A percentile compares a stretch with the other conserved stretches of the same genome.
These are phyloP conservation scores for Pseudochirops cupreus DNA, from an alignment of 2,797 vertebrate species.

Conservation along the genomic window DNA sequence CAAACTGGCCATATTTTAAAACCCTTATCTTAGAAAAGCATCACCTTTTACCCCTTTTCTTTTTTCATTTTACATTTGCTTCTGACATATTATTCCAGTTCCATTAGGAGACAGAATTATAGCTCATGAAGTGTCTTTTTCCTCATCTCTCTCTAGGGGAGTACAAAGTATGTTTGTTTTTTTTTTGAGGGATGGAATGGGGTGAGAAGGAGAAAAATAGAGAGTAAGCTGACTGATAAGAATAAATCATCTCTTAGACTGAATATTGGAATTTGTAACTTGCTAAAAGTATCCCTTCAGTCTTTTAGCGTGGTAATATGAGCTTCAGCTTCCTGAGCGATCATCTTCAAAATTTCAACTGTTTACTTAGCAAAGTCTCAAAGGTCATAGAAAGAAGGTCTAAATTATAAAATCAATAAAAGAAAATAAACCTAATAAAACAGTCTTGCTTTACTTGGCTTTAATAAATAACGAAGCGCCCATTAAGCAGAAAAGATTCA, in stretches of 20 bases:
- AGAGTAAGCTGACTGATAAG: neutral
- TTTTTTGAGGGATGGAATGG: neutral
- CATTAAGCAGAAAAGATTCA: neutral
- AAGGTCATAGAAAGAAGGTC: neutral
- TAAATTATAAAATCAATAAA: conserved; percentile 11
- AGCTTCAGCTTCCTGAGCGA: neutral
- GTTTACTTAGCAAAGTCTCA: conserved; percentile 7
- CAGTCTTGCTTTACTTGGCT: neutral
- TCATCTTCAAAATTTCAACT: neutral
- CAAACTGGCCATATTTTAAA: neutral
- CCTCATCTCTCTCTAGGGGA: neutral
- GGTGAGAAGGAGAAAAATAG: neutral
- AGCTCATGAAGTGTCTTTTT: neutral
- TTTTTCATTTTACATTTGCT: neutral
- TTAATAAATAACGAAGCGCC: neutral
- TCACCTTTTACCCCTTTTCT: neutral
- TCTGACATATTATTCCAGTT: neutral
- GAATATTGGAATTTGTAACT: neutral
- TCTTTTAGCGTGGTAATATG: neutral
- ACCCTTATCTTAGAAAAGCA: neutral
- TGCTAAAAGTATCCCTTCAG: neutral
- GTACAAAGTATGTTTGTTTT: neutral
- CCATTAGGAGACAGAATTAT: neutral
- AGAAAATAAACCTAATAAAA: neutral
- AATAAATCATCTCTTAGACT: neutral